Base-by-base conservation (phyloP, 1,140 invertebrate species). In the Platorchestia sp. region DNA sequence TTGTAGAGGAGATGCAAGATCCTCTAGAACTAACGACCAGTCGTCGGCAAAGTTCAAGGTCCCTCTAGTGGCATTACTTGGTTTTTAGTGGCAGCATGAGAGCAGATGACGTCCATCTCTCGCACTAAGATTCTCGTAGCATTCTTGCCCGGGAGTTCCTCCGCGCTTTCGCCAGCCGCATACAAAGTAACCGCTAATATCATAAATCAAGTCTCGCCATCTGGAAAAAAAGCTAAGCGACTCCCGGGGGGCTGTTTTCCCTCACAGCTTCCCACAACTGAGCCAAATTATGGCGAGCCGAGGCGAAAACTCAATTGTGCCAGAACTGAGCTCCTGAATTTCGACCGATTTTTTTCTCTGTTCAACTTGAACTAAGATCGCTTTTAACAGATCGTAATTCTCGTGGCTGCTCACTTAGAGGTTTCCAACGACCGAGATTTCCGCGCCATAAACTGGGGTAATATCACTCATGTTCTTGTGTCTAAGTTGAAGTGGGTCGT, bases 261-360 rank as follows among this genome's bases (percentile, higher is more conserved):
- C 59, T 75, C 59, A 75, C 59, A 75, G 59, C 42, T 89, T 89
- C 43, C 43, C 87, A 89, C 41, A 41, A 89, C 87, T 89, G 87
- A 43, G 87, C 87, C 87, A 89, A 89, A 42, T 89, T 89, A 89
- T 89, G 87, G 43, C 87, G 87, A 44, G 43, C 41, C 27, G 87
- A 41, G 41, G 87, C 41, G 41, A 89, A 89, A 89, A 89, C 87
- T 89, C 41, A 89, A 89, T 89, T 89, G 87, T 41, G n/a, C 43
- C 43, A 42, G 87, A 89, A 44, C 87, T 44, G 36, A 42, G 87
- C 87, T 89, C n/a, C 87, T 89, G 87, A 89, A 89, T 89, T 44
- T 75, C 59, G 59, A 36, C 27, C 59, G 59, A 75, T 22, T 36
- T 75, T 75, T 75, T 51, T 75, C 36, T 19, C 59, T 75, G 59